phyloP scores from a whole-genome alignment of 1,140 invertebrate species.

The Druon quercuslanigerum region DNA sequence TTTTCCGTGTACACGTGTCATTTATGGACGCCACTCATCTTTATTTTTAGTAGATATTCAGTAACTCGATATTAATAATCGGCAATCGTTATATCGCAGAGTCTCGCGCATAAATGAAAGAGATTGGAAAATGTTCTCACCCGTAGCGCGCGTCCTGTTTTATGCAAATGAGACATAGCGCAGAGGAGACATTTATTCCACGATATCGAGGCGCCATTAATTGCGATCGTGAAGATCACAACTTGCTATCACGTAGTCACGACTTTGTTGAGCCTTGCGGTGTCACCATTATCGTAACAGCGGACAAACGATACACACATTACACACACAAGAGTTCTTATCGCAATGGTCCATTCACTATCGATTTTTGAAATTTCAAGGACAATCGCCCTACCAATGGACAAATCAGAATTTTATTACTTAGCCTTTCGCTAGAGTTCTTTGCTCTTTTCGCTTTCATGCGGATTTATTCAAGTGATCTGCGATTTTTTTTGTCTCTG shows the following conservation, averaged over 20 bases:
- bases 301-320: conserved; percentile 36
- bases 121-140: conserved; percentile 53
- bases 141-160: conserved; percentile 56
- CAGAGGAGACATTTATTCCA: conserved; percentile 65
- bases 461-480: conserved; percentile 41
- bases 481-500: conserved; percentile 10
- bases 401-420: conserved; percentile 51
- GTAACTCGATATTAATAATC: conserved; percentile 41
- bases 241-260: conserved; percentile 52
- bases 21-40: neutral
- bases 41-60: neutral
- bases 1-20: neutral
- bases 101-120: conserved; percentile 48
- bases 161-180: conserved; percentile 55
- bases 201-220: conserved; percentile 62
- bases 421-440: conserved; percentile 12
- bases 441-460: conserved; percentile 39
- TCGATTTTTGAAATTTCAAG: conserved; percentile 54
- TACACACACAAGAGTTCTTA: conserved; percentile 34
- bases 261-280: conserved; percentile 48
- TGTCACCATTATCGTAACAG: conserved; percentile 50
- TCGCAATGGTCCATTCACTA: conserved; percentile 48
- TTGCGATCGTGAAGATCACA: conserved; percentile 60
- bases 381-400: conserved; percentile 51
- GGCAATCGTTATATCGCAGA: conserved; percentile 39